Percentiles rank a stretch among this genome's conserved stretches.
phyloP scores from a whole-genome alignment of 1,140 invertebrate genomes.

The Saxidomus purpurata region DNA sequence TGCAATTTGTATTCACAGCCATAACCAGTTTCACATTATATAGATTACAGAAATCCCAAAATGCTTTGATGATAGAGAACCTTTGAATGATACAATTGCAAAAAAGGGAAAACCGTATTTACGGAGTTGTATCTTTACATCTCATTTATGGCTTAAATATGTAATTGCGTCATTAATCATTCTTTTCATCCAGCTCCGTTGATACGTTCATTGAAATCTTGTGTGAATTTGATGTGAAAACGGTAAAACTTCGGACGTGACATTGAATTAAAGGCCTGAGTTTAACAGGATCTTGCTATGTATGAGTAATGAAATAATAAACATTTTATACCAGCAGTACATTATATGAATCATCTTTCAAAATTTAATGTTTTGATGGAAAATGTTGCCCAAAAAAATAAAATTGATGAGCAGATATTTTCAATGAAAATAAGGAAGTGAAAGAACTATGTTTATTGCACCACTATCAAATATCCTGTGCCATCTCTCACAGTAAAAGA shows the following conservation, averaged over 20 bases:
- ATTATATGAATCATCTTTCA: conserved; percentile 16
- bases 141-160: conserved; percentile 39
- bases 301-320: conserved; percentile 10
- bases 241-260: background rate
- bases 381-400: background rate
- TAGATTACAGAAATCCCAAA: conserved; percentile 6
- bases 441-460: no score
- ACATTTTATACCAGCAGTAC: background rate
- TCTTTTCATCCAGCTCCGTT: background rate
- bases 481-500: no score
- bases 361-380: background rate
- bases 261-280: background rate
- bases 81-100: conserved; percentile 37
- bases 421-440: background rate
- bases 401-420: background rate
- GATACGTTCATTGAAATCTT: background rate
- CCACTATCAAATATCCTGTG: no score
- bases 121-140: conserved; percentile 12
- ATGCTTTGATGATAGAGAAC: conserved; percentile 15
- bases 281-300: background rate
- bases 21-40: background rate
- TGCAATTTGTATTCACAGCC: conserved; percentile 53
- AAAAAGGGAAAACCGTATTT: conserved; percentile 16
- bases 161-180: conserved; percentile 36
- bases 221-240: background rate